Conservation (phyloP, 1,140 invertebrate genomes). For the Drosophila lini region DNA sequence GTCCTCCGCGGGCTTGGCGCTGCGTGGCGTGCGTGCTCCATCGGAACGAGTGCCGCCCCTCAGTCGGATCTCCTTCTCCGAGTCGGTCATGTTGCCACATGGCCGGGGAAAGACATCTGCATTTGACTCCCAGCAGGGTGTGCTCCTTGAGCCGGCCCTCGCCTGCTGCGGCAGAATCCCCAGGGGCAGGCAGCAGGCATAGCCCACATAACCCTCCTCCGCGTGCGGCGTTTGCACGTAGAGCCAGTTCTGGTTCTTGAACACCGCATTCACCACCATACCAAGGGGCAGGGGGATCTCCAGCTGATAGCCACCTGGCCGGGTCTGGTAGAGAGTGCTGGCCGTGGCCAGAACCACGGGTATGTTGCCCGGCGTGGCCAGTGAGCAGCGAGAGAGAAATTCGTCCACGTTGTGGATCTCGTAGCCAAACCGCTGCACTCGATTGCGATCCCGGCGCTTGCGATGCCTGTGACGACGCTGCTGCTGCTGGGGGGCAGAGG, state of each 20-base stretch:
- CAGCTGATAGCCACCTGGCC: conserved; percentile 88
- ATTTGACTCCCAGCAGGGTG: conserved; percentile 91
- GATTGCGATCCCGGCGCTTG: conserved; percentile 85
- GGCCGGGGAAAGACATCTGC: conserved; percentile 91
- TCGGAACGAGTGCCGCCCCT: conserved; percentile 86
- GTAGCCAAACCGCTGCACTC: conserved; percentile 88
- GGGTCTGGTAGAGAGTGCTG: conserved; percentile 90
- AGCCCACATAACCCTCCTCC: conserved; percentile 91
- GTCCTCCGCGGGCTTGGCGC: conserved; percentile 82
- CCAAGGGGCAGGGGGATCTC: conserved; percentile 90
- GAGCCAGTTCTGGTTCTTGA: conserved; percentile 92
- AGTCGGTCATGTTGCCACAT: conserved; percentile 90
- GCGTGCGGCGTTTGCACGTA: conserved; percentile 92
- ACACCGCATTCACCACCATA: conserved; percentile 93
- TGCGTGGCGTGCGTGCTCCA: conserved; percentile 84
- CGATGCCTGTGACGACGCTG: conserved; percentile 84
- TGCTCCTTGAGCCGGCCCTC: conserved; percentile 74
- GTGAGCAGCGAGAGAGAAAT: conserved; percentile 87
- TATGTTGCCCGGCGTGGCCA: conserved; percentile 89
- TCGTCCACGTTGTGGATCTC: conserved; percentile 90
- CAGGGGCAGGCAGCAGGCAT: conserved; percentile 90
- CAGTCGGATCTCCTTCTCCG: conserved; percentile 87
- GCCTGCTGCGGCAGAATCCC: conserved; percentile 87
- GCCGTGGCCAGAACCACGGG: conserved; percentile 91
- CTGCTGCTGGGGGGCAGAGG: conserved; percentile 36